phyloP scores from a whole-genome alignment of 2,113 vertebrate species.

The Gadus chalcogrammus region DNA sequence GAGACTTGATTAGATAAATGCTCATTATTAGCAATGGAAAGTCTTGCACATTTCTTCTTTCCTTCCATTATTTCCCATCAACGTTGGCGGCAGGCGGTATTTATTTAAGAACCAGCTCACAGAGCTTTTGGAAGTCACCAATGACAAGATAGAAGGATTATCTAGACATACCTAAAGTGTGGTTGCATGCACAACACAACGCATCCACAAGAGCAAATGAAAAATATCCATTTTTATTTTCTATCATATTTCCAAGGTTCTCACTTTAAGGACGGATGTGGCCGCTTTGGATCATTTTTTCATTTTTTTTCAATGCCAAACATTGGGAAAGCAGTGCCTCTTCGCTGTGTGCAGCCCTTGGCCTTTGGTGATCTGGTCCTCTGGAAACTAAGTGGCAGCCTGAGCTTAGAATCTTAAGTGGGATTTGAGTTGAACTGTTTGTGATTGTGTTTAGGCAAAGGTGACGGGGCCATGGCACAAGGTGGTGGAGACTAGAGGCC shows the following conservation, averaged over 20 bases:
- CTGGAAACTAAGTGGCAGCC: conserved; percentile 65
- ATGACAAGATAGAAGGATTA: too few relatives aligned
- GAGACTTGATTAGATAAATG: too few relatives aligned
- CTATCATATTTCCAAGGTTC: neutral
- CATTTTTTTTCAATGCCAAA: conserved; percentile 38
- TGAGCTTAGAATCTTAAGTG: conserved; percentile 83
- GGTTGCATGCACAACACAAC: too few relatives aligned
- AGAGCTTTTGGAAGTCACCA: too few relatives aligned
- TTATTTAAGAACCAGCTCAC: too few relatives aligned
- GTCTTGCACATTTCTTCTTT: too few relatives aligned
- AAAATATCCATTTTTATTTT: neutral
- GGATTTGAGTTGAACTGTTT: conserved; percentile 83
- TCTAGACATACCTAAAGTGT: too few relatives aligned
- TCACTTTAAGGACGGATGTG: neutral
- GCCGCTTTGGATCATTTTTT: neutral
- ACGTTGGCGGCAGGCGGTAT: too few relatives aligned
- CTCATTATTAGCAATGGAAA: too few relatives aligned
- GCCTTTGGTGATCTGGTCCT: conserved; percentile 66
- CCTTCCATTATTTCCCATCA: too few relatives aligned
- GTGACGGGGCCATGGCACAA: conserved; percentile 24
- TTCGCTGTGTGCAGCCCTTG: conserved; percentile 28
- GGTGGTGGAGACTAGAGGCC: conserved; percentile 7
- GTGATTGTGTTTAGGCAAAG: conserved; percentile 46
- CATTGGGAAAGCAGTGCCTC: conserved; percentile 21
- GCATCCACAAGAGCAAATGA: too few relatives aligned